Evolutionary conservation across 2,797 vertebrate species (phyloP), one percentile per base, ranked within the genome.

Genomic region (Microctenopoma stevenorrisi): DNA sequence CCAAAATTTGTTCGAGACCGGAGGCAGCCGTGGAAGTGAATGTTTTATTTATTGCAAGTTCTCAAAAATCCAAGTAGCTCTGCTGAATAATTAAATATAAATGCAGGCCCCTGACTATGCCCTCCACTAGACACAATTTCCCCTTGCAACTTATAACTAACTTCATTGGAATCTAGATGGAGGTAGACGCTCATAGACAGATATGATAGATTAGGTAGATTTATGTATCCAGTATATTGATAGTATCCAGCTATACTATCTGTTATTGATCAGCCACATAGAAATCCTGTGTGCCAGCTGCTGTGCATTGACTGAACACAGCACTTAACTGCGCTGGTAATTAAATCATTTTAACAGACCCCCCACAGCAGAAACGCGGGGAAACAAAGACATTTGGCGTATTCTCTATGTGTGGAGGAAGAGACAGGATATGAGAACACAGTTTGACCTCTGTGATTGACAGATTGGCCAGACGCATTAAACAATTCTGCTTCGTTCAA

Each of bases 341-440:
- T 82, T 79, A 71, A 18, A 78, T 86, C 75, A 85, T 64, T 72
- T 64, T 65, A 76, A 76, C 82, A 70, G 81, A 78, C 77, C 51
- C 52, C 57, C 65, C 15, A 11, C 69, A 42, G 59, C 77, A 65
- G 37, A 61, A 78, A 62, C 46, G 59, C 54, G 64, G 56, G 59
- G 48, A 78, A 42, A 82, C 77, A 82, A 77, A 75, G 61, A 49
- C 49, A 71, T 65, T 77, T 22, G 25, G 70, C 26, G 64, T 60
- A 60, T 81, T 69, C 18, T 67, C 9, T 12, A 5, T 4, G 44
- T 60, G 50, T 40, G 30, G 7, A 64, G 38, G 69, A 47, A 79
- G 64, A 72, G 68, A 72, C 79, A 83, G 87, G 84, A 91, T 88
- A 89, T 87, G 86, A 90, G 83, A 87, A 87, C 89, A 86, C 85